A percentile compares a stretch with the other conserved stretches of the same genome.
phyloP scores from a whole-genome alignment of 2,888 invertebrate genomes.

The Parascotia fuliginaria region DNA sequence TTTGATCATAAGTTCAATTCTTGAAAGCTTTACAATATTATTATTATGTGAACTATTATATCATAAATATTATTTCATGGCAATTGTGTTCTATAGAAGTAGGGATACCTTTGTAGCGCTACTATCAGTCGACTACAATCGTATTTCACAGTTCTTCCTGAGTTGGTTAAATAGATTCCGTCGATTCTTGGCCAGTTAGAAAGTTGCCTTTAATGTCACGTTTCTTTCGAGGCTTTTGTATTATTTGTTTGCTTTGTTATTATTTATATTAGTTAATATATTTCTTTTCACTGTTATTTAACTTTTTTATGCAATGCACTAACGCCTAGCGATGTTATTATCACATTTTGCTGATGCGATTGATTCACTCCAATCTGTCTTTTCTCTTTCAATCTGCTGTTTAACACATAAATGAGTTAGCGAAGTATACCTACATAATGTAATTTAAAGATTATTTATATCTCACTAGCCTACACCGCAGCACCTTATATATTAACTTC shows the following conservation, averaged over 20 bases:
- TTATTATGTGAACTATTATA: constrained; percentile 4
- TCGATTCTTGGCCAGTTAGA: constrained; percentile 31
- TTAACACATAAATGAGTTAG: not conserved
- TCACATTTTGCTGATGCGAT: constrained; percentile 28
- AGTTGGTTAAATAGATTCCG: constrained; percentile 23
- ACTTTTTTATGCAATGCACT: constrained; percentile 20
- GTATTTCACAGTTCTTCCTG: constrained; percentile 21
- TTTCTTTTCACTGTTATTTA: not conserved
- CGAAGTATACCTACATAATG: no score
- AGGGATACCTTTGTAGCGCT: not conserved
- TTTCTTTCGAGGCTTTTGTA: constrained; percentile 28
- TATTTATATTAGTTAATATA: constrained; percentile 16
- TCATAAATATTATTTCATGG: not conserved
- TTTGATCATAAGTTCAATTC: not conserved
- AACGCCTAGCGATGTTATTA: constrained; percentile 23
- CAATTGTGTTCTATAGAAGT: not conserved
- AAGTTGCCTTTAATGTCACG: constrained; percentile 40
- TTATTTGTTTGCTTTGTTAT: constrained; percentile 26
- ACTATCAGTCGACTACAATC: constrained; percentile 7
- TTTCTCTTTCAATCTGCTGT: not conserved
- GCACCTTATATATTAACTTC: no score
- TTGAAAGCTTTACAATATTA: constrained; percentile 1
- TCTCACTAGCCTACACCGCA: no score
- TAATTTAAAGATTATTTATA: no score
- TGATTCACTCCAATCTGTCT: constrained; percentile 3